These are phyloP conservation scores for Dufourea novaeangliae DNA, from an alignment of 1,140 invertebrate species.

Conservation along the genomic window DNA sequence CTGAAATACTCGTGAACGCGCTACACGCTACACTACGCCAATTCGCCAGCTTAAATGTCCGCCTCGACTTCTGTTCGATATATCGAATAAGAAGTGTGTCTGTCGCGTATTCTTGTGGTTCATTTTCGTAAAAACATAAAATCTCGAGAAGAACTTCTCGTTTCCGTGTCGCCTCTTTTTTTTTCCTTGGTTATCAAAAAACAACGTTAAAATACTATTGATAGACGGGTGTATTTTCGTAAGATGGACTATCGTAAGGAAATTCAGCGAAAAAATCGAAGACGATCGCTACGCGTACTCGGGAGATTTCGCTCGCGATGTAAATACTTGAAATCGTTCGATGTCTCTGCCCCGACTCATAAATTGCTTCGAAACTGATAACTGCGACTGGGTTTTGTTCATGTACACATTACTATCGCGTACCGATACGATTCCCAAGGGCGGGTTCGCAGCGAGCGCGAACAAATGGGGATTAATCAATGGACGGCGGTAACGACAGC, in stretches of 20 bases:
- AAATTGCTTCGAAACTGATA: not conserved
- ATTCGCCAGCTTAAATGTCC: not conserved
- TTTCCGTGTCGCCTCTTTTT: not conserved
- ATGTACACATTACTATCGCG: not conserved
- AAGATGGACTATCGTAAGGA: too few species aligned
- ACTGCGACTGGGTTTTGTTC: not conserved
- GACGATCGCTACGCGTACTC: too few species aligned
- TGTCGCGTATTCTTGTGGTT: not conserved
- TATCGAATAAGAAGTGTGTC: not conserved
- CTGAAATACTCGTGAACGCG: constrained; percentile 4
- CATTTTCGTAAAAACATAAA: not conserved
- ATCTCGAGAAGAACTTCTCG: not conserved
- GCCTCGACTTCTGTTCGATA: not conserved
- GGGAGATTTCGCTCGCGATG: too few species aligned
- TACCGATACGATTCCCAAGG: not conserved
- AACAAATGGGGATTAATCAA: not conserved
- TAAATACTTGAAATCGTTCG: constrained; percentile 25
- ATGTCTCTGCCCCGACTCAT: not conserved
- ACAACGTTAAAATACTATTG: too few species aligned
- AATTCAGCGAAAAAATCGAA: too few species aligned
- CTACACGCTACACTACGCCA: not conserved
- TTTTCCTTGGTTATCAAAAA: too few species aligned
- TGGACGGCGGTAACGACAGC: not conserved
- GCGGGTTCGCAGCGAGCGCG: not conserved
- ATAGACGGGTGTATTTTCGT: too few species aligned